These are phyloP conservation scores for Capreolus pygargus DNA, from an alignment of 2,113 vertebrate genomes.

Conservation along the genomic window DNA sequence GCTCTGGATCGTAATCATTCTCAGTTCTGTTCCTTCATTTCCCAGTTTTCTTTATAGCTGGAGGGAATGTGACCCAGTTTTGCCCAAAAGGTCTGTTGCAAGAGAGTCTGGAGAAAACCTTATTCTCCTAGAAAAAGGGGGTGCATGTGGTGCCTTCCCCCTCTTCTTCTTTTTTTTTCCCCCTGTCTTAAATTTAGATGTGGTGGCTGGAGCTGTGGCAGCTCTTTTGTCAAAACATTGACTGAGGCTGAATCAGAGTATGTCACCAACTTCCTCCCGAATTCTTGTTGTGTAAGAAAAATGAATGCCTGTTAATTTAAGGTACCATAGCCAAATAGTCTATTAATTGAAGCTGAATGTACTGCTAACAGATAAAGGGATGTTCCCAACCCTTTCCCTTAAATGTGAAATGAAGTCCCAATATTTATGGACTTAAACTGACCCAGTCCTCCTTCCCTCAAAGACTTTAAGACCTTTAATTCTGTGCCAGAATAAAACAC, in stretches of 20 bases:
- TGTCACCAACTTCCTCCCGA: background rate
- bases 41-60: background rate
- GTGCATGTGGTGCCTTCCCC: background rate
- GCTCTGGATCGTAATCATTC: background rate
- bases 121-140: background rate
- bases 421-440: background rate
- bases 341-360: background rate
- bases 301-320: background rate
- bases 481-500: background rate
- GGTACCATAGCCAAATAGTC: accelerated
- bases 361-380: background rate
- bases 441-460: background rate
- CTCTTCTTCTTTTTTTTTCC: background rate
- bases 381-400: background rate
- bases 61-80: background rate
- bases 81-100: background rate
- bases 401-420: background rate
- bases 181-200: background rate
- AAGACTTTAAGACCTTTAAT: background rate
- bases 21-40: background rate
- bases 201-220: background rate
- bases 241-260: background rate
- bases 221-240: background rate
- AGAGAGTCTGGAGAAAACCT: background rate
- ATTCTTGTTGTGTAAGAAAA: background rate